Conservation (phyloP, 2,797 vertebrate species). For the Paratrypauchen microcephalus region DNA sequence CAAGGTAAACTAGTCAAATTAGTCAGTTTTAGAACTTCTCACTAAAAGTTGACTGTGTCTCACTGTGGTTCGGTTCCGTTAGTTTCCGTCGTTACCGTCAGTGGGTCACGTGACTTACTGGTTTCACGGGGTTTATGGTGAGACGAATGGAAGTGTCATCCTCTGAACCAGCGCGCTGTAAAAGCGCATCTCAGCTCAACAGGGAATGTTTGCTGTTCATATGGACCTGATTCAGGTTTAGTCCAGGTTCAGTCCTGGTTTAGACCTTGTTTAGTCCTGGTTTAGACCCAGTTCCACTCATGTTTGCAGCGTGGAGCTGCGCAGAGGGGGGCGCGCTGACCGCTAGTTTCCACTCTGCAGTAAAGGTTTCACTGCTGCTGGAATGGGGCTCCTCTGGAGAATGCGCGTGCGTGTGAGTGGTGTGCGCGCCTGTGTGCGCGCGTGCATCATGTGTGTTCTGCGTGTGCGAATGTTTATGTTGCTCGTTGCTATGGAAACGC, state of each 20-base stretch:
- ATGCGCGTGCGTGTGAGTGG: neutral
- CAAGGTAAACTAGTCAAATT: slow-evolving; percentile 44
- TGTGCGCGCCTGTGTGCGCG: no score
- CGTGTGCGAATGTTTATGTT: neutral
- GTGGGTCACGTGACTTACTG: neutral
- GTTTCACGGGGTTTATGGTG: neutral
- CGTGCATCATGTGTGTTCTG: no score
- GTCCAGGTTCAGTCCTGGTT: neutral
- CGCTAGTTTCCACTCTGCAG: slow-evolving; percentile 2
- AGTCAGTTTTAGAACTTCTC: no score
- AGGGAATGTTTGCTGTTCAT: neutral
- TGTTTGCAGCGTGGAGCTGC: neutral
- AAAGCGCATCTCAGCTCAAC: neutral
- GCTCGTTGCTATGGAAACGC: neutral
- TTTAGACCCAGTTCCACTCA: no score
- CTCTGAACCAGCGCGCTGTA: no score
- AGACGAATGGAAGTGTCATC: no score
- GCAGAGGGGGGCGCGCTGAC: neutral
- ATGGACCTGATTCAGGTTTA: neutral
- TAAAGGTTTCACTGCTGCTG: neutral
- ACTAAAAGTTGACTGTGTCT: no score
- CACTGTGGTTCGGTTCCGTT: neutral
- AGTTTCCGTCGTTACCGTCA: neutral
- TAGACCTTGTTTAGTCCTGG: neutral
- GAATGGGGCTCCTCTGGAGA: slow-evolving; percentile 1